Conservation (phyloP, 2,888 invertebrate genomes). For the Microctonus hyperodae region DNA sequence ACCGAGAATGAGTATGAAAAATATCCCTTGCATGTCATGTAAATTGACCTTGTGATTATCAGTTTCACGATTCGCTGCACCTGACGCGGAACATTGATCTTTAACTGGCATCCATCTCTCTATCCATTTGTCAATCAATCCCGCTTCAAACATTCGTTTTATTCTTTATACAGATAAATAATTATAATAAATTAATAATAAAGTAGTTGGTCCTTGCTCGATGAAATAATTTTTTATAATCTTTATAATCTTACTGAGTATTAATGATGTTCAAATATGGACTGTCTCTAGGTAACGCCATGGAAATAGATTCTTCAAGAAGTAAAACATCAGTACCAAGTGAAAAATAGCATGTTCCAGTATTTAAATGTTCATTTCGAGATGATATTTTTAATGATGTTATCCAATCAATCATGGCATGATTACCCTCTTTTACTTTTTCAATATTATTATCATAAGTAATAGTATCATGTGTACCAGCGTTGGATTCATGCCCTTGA, state of each 20-base stretch:
- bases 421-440: slow-evolving; percentile 71
- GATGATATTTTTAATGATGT: slow-evolving; percentile 78
- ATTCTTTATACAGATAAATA: slow-evolving; percentile 66
- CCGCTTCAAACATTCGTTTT: slow-evolving; percentile 82
- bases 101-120: slow-evolving; percentile 77
- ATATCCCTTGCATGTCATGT: slow-evolving; percentile 92
- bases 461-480: slow-evolving; percentile 57
- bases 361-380: slow-evolving; percentile 63
- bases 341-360: slow-evolving; percentile 77
- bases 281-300: slow-evolving; percentile 77
- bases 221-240: neutral
- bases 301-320: slow-evolving; percentile 76
- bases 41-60: slow-evolving; percentile 88
- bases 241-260: slow-evolving; percentile 74
- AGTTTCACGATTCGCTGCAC: slow-evolving; percentile 70
- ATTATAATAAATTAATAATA: neutral
- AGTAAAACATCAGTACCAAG: slow-evolving; percentile 80
- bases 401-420: slow-evolving; percentile 84
- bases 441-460: slow-evolving; percentile 61
- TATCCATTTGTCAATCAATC: slow-evolving; percentile 85
- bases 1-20: slow-evolving; percentile 85
- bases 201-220: neutral
- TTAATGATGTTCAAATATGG: slow-evolving; percentile 82
- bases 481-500: slow-evolving; percentile 60
- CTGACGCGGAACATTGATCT: slow-evolving; percentile 78